A percentile compares a stretch with the other conserved stretches of the same genome.
These are phyloP conservation scores for Mus musculus DNA, from an alignment of 2,113 vertebrate genomes.

Conservation along the genomic window DNA sequence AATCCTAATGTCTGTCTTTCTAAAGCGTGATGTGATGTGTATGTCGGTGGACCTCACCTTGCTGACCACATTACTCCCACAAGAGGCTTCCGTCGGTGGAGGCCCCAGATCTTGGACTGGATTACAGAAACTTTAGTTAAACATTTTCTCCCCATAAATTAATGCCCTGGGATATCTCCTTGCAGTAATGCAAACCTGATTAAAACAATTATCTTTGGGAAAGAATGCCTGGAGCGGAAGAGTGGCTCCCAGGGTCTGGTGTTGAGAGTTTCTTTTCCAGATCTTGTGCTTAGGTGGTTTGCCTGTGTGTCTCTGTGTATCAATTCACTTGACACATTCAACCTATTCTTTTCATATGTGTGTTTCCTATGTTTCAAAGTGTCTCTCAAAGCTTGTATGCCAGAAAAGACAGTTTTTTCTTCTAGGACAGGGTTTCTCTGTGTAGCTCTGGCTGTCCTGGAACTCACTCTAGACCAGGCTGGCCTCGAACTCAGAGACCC, in stretches of 20 bases:
- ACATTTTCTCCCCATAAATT: neutral
- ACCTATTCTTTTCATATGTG: neutral
- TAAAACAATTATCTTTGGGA: neutral
- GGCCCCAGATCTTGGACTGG: neutral
- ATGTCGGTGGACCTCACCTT: neutral
- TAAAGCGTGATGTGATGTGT: neutral
- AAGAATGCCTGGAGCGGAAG: neutral
- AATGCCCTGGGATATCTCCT: neutral
- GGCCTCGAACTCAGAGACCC: no score
- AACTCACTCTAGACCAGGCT: no score
- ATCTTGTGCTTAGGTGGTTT: neutral
- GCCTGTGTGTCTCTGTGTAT: neutral
- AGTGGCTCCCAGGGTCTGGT: neutral
- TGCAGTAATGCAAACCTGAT: neutral
- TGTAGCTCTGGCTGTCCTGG: no score
- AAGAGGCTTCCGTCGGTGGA: neutral
- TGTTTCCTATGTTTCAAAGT: neutral
- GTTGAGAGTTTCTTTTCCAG: neutral
- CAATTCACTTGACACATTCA: neutral
- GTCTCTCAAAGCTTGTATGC: neutral
- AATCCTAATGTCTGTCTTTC: neutral
- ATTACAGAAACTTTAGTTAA: neutral
- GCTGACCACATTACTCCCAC: neutral
- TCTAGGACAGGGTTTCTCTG: no score
- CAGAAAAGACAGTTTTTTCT: neutral